Evolutionary conservation across 2,888 invertebrate genomes (phyloP).

Genomic region (Nephrotoma appendiculata): DNA sequence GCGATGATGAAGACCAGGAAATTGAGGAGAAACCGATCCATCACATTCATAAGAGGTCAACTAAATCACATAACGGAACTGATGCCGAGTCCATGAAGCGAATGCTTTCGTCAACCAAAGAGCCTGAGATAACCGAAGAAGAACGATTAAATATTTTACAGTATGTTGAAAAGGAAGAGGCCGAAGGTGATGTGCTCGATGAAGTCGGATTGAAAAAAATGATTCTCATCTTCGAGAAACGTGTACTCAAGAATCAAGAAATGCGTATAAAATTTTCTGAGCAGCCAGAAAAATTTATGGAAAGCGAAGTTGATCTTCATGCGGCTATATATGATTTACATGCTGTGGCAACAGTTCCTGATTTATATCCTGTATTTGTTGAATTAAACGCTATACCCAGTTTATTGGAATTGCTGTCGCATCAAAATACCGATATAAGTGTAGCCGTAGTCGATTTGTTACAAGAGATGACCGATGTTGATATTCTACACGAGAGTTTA

Average conservation of each 20-base stretch:
- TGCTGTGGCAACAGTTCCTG: constrained; percentile 87
- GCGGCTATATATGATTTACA: constrained; percentile 48
- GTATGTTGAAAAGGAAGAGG: constrained; percentile 70
- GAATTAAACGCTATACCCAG: constrained; percentile 81
- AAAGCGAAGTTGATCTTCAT: constrained; percentile 89
- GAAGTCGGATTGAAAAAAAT: constrained; percentile 77
- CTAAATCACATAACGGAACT: constrained; percentile 19
- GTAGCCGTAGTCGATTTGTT: constrained; percentile 39
- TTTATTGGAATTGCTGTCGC: constrained; percentile 79
- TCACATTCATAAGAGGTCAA: constrained; percentile 42
- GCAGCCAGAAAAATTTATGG: constrained; percentile 94
- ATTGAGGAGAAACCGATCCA: constrained; percentile 29
- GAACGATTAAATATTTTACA: constrained; percentile 67
- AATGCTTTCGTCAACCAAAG: constrained; percentile 23
- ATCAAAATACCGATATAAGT: constrained; percentile 74
- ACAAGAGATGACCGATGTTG: constrained; percentile 90
- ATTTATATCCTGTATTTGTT: constrained; percentile 82
- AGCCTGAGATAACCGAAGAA: constrained; percentile 50
- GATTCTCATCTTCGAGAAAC: constrained; percentile 86
- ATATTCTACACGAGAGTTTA: constrained; percentile 85
- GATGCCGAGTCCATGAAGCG: background rate
- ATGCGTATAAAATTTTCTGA: constrained; percentile 98
- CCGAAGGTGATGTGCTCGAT: constrained; percentile 75
- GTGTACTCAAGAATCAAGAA: constrained; percentile 86
- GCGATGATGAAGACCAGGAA: constrained; percentile 49